phyloP scores from a whole-genome alignment of 2,797 vertebrate genomes.

The Streptopelia turtur region DNA sequence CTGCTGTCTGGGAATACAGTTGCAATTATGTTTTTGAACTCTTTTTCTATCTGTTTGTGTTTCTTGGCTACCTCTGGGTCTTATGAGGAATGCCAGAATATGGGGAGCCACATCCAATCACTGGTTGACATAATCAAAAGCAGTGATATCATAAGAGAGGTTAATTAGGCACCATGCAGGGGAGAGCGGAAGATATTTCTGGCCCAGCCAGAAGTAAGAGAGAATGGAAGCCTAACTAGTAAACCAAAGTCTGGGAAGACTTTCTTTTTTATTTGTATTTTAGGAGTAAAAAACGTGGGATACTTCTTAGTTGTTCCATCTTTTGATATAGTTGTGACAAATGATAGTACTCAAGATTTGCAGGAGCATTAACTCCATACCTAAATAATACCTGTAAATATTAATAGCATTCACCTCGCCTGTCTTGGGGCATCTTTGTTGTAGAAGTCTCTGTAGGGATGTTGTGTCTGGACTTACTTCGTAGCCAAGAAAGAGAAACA shows the following conservation, averaged over 20 bases:
- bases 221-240: not conserved
- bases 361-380: not conserved
- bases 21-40: not conserved
- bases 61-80: not conserved
- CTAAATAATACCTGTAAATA: not conserved
- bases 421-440: not conserved
- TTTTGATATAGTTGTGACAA: not conserved
- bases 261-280: not conserved
- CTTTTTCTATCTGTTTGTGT: not conserved
- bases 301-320: not conserved
- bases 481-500: not conserved
- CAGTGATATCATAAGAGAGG: not conserved
- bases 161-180: not conserved
- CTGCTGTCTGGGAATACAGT: not conserved
- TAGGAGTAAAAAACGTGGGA: not conserved
- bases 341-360: not conserved
- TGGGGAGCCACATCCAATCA: not conserved
- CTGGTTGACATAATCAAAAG: not conserved
- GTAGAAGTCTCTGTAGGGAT: rapidly evolving
- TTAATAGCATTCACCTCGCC: not conserved
- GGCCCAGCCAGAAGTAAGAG: not conserved
- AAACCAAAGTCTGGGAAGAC: not conserved
- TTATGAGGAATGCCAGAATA: not conserved
- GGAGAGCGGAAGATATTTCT: not conserved
- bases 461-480: not conserved